Conservation (phyloP, 2,113 vertebrate species). For the Lophura nycthemera region DNA sequence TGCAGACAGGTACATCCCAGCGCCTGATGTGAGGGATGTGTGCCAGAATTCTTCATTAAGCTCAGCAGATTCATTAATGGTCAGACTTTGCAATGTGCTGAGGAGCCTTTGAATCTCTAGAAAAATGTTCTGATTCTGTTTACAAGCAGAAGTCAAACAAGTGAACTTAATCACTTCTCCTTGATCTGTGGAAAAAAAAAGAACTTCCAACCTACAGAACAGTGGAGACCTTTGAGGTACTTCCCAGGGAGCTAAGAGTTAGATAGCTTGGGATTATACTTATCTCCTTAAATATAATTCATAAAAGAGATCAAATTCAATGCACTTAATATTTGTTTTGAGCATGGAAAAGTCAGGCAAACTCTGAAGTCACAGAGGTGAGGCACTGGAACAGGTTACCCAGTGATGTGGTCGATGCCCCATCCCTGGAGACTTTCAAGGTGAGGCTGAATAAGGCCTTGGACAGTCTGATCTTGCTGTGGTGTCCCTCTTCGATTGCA, state of each 20-base stretch:
- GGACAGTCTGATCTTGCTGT: no score
- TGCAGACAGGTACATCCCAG: not conserved
- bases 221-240: constrained; percentile 21
- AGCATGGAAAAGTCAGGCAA: not conserved
- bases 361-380: not conserved
- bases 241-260: constrained; percentile 5
- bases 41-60: not conserved
- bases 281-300: constrained; percentile 41
- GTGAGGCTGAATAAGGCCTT: no score
- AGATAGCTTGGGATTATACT: not conserved
- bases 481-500: no score
- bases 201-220: not conserved
- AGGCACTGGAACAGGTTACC: no score
- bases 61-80: not conserved
- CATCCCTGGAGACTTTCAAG: no score
- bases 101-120: not conserved
- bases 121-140: not conserved
- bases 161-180: not conserved
- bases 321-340: not conserved
- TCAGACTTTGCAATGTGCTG: not conserved
- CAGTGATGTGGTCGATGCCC: no score
- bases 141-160: not conserved
- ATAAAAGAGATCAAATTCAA: not conserved
- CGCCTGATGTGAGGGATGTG: not conserved
- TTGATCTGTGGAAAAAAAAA: not conserved